Evolutionary conservation across 2,888 invertebrate genomes (phyloP).

Genomic region (Dryadula phaetusa): DNA sequence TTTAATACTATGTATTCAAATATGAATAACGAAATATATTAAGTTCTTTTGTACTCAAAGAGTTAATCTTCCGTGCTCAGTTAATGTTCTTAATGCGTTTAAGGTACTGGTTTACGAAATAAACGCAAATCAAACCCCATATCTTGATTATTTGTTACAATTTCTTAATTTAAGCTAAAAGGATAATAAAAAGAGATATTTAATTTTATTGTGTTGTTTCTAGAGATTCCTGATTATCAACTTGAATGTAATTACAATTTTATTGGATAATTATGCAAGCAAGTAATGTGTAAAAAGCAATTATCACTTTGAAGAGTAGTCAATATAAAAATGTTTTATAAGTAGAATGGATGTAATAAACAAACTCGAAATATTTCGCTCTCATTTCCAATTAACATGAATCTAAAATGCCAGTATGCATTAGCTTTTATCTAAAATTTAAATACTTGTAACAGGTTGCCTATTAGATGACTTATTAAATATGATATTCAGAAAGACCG

Average conservation of each 20-base stretch:
- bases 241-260: conserved; percentile 1
- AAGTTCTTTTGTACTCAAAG: conserved; percentile 28
- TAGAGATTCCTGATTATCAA: background rate
- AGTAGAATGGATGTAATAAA: conserved; percentile 1
- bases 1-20: conserved; percentile 33
- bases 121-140: background rate
- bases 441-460: conserved; percentile 29
- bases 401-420: conserved; percentile 1
- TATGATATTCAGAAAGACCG: conserved; percentile 48
- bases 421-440: conserved; percentile 23
- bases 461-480: conserved; percentile 42
- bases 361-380: conserved; percentile 5
- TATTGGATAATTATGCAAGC: conserved; percentile 6
- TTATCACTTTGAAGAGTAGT: background rate
- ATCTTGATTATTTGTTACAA: conserved; percentile 19
- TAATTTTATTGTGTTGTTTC: background rate
- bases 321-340: background rate
- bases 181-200: background rate
- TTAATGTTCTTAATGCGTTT: conserved; percentile 3
- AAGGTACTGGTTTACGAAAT: conserved; percentile 1
- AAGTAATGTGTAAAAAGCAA: background rate
- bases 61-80: conserved; percentile 22
- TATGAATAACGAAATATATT: conserved; percentile 29
- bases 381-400: conserved; percentile 20
- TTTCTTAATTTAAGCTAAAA: conserved; percentile 14